Evolutionary conservation across 1,140 invertebrate species (phyloP).

Genomic region (Calosoma granatense): DNA sequence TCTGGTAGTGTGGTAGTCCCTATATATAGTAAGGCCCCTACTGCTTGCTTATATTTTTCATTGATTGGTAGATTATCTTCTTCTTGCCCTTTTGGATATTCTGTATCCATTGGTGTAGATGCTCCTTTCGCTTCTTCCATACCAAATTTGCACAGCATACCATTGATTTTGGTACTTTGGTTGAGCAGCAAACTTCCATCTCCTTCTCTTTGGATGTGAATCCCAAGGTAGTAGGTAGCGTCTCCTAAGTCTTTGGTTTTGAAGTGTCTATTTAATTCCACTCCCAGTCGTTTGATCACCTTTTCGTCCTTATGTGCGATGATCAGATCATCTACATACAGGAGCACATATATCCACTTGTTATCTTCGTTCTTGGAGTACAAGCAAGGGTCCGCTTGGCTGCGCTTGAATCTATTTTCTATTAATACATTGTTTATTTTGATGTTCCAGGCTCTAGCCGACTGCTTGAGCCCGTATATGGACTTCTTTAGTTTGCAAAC

Average conservation of each 20-base stretch:
- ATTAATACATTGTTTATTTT: slow-evolving; percentile 16
- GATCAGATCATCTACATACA: background rate
- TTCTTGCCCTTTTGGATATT: slow-evolving; percentile 11
- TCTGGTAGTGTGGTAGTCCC: slow-evolving; percentile 30
- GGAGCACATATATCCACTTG: background rate
- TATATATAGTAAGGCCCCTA: slow-evolving; percentile 31
- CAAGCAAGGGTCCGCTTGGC: slow-evolving; percentile 22
- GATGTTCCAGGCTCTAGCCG: slow-evolving; percentile 18
- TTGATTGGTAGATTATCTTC: slow-evolving; percentile 10
- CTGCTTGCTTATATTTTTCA: slow-evolving; percentile 22
- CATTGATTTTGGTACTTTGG: slow-evolving; percentile 13
- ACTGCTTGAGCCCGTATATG: slow-evolving; percentile 27
- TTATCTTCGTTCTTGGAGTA: slow-evolving; percentile 18
- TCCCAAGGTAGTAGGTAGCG: background rate
- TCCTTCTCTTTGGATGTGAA: background rate
- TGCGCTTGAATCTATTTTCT: slow-evolving; percentile 18
- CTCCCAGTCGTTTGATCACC: background rate
- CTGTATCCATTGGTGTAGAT: slow-evolving; percentile 15
- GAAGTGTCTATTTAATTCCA: background rate
- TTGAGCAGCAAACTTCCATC: background rate
- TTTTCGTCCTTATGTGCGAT: background rate
- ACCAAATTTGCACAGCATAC: slow-evolving; percentile 26
- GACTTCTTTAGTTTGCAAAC: slow-evolving; percentile 23
- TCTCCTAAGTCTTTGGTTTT: background rate
- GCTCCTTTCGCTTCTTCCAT: slow-evolving; percentile 17